Evolutionary conservation across 2,797 vertebrate species (phyloP).

Genomic region (Hirundo rustica): DNA sequence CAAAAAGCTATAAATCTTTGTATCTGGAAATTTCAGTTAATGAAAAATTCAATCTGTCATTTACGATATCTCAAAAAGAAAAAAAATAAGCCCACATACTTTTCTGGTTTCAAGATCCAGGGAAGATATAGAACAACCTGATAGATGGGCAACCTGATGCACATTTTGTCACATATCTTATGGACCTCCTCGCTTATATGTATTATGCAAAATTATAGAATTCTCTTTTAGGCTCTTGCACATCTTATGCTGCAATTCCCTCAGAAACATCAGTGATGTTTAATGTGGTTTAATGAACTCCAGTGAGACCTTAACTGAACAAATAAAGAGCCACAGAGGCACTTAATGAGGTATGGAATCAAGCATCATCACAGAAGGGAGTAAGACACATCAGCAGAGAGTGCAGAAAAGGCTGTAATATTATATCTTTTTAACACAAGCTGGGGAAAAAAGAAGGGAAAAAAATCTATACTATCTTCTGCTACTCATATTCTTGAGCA

Average conservation of each 20-base stretch:
- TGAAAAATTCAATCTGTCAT: not conserved
- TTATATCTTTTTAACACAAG: not conserved
- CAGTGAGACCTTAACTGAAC: not conserved
- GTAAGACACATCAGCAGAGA: not conserved
- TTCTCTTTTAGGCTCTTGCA: not conserved
- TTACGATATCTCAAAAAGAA: not conserved
- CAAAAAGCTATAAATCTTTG: not conserved
- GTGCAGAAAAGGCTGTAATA: not conserved
- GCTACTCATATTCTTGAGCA: not conserved
- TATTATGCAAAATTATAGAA: not conserved
- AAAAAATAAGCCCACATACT: not conserved
- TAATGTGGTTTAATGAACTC: conserved; percentile 17
- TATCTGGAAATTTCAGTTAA: not conserved
- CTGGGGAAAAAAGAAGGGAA: not conserved
- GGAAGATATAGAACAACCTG: not conserved
- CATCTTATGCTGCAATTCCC: not conserved
- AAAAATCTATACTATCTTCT: not conserved
- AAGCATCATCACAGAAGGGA: not conserved
- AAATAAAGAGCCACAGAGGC: not conserved
- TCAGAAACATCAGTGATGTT: not conserved
- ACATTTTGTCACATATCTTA: not conserved
- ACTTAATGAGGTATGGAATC: conserved; percentile 14
- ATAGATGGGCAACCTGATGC: not conserved
- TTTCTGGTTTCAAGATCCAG: not conserved
- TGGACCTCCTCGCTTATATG: not conserved